Conservation (phyloP, 2,797 vertebrate species). For the Poeciliopsis turneri region DNA sequence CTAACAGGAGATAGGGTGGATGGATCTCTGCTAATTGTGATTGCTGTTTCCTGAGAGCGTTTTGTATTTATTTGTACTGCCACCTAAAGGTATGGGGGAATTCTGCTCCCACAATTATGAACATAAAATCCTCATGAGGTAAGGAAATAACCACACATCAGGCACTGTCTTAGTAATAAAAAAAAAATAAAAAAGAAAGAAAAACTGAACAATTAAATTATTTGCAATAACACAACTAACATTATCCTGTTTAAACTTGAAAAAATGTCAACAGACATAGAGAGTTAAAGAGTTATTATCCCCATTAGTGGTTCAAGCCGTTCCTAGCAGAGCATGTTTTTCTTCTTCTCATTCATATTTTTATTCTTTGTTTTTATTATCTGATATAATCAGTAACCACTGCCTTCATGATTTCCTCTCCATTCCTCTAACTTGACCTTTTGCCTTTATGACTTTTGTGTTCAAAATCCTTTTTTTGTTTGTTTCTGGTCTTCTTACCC, state of each 20-base stretch:
- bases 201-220: not conserved
- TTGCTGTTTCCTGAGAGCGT: not conserved
- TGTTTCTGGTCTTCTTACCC: not conserved
- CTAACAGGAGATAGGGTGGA: not conserved
- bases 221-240: not conserved
- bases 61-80: not conserved
- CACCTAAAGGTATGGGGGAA: not conserved
- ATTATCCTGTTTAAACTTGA: not conserved
- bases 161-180: not conserved
- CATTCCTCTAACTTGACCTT: not conserved
- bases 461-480: not conserved
- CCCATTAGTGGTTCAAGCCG: not conserved
- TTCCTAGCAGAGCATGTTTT: not conserved
- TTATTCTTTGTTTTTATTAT: not conserved
- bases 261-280: not conserved
- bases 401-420: not conserved
- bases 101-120: not conserved
- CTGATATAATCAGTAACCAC: not conserved
- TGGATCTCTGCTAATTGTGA: not conserved
- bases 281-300: not conserved
- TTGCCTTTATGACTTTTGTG: not conserved
- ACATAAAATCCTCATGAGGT: not conserved
- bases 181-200: not conserved
- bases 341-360: not conserved
- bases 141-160: not conserved